phyloP scores from a whole-genome alignment of 2,797 vertebrate genomes.

The Siniperca scherzeri region DNA sequence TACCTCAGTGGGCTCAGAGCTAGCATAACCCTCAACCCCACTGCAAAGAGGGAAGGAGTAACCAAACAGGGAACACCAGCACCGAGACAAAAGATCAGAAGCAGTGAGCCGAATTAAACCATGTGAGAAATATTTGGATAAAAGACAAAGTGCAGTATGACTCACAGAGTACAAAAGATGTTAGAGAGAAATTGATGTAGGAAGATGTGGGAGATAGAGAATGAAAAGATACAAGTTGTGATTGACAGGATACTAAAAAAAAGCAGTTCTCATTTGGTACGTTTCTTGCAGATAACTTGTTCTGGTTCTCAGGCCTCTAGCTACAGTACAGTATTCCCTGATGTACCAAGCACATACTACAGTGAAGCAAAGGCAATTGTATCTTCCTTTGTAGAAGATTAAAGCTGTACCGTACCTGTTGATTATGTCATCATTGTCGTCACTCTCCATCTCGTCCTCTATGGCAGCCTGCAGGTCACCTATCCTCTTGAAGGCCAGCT shows the following conservation, averaged over 20 bases:
- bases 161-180: conserved; percentile 52
- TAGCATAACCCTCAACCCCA: conserved; percentile 67
- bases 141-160: conserved; percentile 49
- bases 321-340: conserved; percentile 22
- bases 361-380: conserved; percentile 26
- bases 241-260: conserved; percentile 63
- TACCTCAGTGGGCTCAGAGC: conserved; percentile 69
- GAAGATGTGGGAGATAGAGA: conserved; percentile 43
- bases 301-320: conserved; percentile 6
- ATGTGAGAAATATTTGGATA: conserved; percentile 59
- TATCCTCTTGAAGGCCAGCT: conserved; percentile 98
- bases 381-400: conserved; percentile 7
- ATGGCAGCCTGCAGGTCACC: conserved; percentile 98
- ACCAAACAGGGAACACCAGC: conserved; percentile 64
- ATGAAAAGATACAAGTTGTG: conserved; percentile 53
- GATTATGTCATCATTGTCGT: conserved; percentile 97
- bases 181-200: conserved; percentile 54
- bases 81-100: conserved; percentile 64
- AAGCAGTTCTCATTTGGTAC: conserved; percentile 37
- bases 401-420: conserved; percentile 88
- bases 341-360: conserved; percentile 16
- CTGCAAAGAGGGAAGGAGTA: conserved; percentile 62
- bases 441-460: conserved; percentile 98
- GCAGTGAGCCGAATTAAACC: conserved; percentile 66
- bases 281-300: conserved; percentile 23